Percentiles rank a stretch among this genome's conserved stretches.
These are phyloP conservation scores for Lutraria rhynchaena DNA, from an alignment of 1,140 invertebrate genomes.

Conservation along the genomic window DNA sequence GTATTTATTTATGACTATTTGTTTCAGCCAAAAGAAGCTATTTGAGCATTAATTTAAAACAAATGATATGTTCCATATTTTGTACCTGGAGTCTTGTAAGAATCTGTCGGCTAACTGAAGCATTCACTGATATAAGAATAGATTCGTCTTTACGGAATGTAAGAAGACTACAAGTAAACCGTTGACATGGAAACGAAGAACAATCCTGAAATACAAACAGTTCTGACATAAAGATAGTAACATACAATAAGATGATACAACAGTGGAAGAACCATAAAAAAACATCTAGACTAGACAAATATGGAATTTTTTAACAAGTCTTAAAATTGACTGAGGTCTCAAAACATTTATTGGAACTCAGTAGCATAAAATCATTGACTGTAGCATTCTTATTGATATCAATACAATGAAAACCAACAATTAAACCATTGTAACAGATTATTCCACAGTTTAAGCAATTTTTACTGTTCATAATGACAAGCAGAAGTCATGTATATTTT, in stretches of 20 bases:
- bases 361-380: not conserved
- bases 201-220: conserved; percentile 39
- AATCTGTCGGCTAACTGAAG: conserved; percentile 48
- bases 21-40: too few species aligned
- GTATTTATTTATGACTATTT: too few species aligned
- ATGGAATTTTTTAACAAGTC: not conserved
- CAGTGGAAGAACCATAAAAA: too few species aligned
- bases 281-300: not conserved
- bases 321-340: not conserved
- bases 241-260: too few species aligned
- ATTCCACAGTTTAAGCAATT: too few species aligned
- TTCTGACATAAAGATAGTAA: too few species aligned
- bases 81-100: conserved; percentile 43
- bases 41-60: too few species aligned
- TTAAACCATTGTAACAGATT: not conserved
- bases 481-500: too few species aligned
- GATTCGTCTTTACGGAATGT: conserved; percentile 46
- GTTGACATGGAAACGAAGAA: conserved; percentile 48
- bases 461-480: too few species aligned
- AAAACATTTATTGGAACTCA: not conserved
- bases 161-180: conserved; percentile 35
- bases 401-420: not conserved
- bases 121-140: conserved; percentile 44
- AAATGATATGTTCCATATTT: too few species aligned
- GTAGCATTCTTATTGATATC: not conserved